A percentile compares a stretch with the other conserved stretches of the same genome.
phyloP scores from a whole-genome alignment of 1,140 invertebrate genomes.

The Rhagoletis zephyria region DNA sequence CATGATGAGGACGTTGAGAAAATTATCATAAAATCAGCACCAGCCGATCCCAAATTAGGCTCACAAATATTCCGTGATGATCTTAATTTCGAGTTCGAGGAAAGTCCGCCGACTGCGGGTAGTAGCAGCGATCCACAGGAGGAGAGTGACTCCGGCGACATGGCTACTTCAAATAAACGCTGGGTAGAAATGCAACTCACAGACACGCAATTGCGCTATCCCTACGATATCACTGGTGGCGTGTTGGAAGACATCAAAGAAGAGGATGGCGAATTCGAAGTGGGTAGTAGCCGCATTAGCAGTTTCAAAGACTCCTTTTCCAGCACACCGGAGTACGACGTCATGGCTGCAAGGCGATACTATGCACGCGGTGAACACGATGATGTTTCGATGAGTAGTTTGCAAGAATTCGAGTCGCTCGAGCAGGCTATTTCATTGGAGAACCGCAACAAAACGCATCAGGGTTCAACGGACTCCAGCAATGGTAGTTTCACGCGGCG shows the following conservation, averaged over 20 bases:
- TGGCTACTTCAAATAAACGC: constrained; percentile 84
- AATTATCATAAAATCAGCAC: constrained; percentile 79
- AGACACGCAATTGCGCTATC: constrained; percentile 78
- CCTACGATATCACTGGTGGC: constrained; percentile 82
- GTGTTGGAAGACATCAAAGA: constrained; percentile 93
- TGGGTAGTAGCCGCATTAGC: constrained; percentile 83
- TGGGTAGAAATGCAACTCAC: constrained; percentile 92
- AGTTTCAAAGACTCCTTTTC: constrained; percentile 85
- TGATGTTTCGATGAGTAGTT: constrained; percentile 90
- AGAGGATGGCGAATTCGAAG: constrained; percentile 89
- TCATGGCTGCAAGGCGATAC: constrained; percentile 84
- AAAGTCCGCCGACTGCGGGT: constrained; percentile 78
- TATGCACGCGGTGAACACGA: constrained; percentile 90
- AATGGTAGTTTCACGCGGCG: constrained; percentile 83
- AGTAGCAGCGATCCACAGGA: constrained; percentile 71
- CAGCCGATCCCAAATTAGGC: constrained; percentile 73
- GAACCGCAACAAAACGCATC: constrained; percentile 78
- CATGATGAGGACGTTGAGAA: constrained; percentile 84
- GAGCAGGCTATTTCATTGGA: constrained; percentile 85
- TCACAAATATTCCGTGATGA: constrained; percentile 76
- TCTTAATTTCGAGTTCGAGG: constrained; percentile 82
- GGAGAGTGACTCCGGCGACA: constrained; percentile 76
- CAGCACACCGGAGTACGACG: constrained; percentile 88
- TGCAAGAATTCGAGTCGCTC: constrained; percentile 94
- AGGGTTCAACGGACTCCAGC: constrained; percentile 83